Base-by-base conservation (phyloP, 2,113 vertebrate species). In the Halcyon senegalensis region DNA sequence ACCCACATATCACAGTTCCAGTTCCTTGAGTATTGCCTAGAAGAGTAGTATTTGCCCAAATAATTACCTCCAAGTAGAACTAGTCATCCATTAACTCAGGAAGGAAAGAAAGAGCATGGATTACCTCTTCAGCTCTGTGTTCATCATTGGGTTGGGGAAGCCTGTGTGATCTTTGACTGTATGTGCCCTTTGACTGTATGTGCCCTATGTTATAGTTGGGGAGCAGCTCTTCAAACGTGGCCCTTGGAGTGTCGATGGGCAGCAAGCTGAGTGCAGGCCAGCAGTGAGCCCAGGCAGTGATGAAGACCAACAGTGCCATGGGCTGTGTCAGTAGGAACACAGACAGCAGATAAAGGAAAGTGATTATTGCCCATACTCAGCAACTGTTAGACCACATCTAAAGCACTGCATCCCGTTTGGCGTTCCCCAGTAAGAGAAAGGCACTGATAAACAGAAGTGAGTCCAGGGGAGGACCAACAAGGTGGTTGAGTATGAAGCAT, bases 241-340 rank as follows among this genome's bases (percentile, higher is more conserved):
- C 58, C 33, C 28, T 41, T 44, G 37, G 20, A 35, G 44, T 24
- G 24, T 11, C 46, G 31, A 23, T 53, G 33, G 19, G 50, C 33
- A 43, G 4, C 0, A 0, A 67, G 44, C 21, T 33, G 14, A 48
- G 30, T 5, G 1, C 3, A 4, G 39, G 24, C 16, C 43, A 35
- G 44, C 28, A 46, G 19, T 21, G 20, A 41, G 17, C 35, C 21
- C 18, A 33, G 30, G 41, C 21, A 55, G 12, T 0, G 0, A 7
- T 11, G 31, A 63, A 44, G 19, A 17, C 16, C 35, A 69, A 13
- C 10, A 31, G 7, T 3, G 3, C 8, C 31, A 16, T 44, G 19
- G 35, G 23, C 41, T 85, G 19, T 33, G 35, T 69, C 67, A 58
- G 33, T 62, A 50, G 41, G 4, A 43, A n/a, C 30, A 60, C 8